Evolutionary conservation across 2,113 vertebrate species (phyloP).

Genomic region (Paracanthobrama guichenoti): DNA sequence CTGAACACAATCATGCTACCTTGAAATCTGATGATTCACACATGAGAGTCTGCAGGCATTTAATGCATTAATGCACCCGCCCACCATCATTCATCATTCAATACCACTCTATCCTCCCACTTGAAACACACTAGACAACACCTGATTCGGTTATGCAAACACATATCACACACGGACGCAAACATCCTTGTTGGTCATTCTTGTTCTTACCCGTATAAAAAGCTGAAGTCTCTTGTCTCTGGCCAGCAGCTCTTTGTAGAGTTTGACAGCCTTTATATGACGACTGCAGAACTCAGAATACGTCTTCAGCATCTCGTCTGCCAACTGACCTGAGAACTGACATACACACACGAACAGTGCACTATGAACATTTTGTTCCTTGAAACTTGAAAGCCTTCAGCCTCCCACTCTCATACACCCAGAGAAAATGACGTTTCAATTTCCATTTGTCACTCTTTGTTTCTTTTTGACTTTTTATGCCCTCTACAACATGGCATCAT

Average conservation of each 20-base stretch:
- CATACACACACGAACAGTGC: neutral
- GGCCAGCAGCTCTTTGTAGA: constrained; percentile 89
- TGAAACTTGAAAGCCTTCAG: constrained; percentile 18
- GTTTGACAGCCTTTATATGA: constrained; percentile 86
- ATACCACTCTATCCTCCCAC: constrained; percentile 50
- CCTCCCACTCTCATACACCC: constrained; percentile 33
- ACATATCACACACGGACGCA: neutral
- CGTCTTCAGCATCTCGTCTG: constrained; percentile 85
- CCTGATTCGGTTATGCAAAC: constrained; percentile 26
- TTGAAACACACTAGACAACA: constrained; percentile 21
- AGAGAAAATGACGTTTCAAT: neutral
- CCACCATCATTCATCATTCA: constrained; percentile 41
- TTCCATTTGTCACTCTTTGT: neutral
- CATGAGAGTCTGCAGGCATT: constrained; percentile 17
- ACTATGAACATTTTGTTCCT: constrained; percentile 29
- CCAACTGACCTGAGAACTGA: constrained; percentile 86
- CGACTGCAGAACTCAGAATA: constrained; percentile 91
- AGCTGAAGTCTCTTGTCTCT: constrained; percentile 90
- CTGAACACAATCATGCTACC: neutral
- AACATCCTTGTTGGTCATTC: neutral
- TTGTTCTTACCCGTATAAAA: constrained; percentile 84
- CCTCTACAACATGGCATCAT: neutral
- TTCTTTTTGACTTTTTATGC: constrained; percentile 1
- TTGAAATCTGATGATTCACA: constrained; percentile 48
- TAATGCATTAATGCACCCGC: constrained; percentile 42